These are phyloP conservation scores for Picus viridis DNA, from an alignment of 2,797 vertebrate species.

Conservation along the genomic window DNA sequence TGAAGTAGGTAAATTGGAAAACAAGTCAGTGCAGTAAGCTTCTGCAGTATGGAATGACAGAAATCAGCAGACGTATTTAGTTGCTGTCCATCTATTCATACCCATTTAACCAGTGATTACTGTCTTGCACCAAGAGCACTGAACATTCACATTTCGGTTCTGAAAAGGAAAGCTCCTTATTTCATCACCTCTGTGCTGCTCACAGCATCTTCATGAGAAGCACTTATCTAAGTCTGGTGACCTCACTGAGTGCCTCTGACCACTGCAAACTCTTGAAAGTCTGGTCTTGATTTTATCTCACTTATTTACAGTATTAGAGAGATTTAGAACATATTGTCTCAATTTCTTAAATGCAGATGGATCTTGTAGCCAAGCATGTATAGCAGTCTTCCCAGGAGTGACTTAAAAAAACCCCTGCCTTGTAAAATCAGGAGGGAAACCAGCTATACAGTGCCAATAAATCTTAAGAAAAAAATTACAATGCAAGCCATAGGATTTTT, in stretches of 20 bases:
- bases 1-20: not conserved
- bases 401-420: not conserved
- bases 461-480: not conserved
- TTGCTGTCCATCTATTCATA: not conserved
- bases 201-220: not conserved
- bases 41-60: not conserved
- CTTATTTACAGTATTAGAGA: not conserved
- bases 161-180: not conserved
- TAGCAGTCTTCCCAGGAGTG: not conserved
- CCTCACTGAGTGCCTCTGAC: not conserved
- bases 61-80: not conserved
- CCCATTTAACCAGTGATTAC: not conserved
- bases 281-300: not conserved
- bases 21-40: not conserved
- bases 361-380: not conserved
- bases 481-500: not conserved
- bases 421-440: rapidly evolving
- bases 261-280: not conserved
- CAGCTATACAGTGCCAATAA: not conserved
- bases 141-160: too few relatives aligned
- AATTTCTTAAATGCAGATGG: not conserved
- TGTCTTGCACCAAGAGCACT: not conserved
- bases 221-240: not conserved
- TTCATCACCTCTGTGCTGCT: not conserved
- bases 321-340: not conserved